phyloP scores from a whole-genome alignment of 2,888 invertebrate species.

The Phasia obesa region DNA sequence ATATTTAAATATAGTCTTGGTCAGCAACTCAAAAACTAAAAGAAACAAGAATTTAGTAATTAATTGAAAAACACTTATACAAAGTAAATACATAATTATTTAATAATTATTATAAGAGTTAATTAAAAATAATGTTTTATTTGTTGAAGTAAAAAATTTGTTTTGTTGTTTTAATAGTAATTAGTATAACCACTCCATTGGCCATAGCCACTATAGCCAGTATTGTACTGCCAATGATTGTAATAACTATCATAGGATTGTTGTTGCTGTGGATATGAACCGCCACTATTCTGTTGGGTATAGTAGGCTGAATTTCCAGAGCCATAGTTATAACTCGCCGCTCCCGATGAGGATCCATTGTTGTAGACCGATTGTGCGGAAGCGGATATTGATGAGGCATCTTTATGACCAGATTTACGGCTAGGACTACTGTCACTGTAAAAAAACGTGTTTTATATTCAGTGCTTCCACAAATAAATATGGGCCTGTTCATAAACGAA shows the following conservation, averaged over 20 bases:
- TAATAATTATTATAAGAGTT: conserved; percentile 60
- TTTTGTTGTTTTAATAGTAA: conserved; percentile 76
- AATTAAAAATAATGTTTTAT: conserved; percentile 25
- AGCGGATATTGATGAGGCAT: conserved; percentile 74
- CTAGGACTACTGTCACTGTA: conserved; percentile 80
- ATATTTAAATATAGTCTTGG: conserved; percentile 42
- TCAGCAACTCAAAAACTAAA: conserved; percentile 47
- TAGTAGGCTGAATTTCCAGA: conserved; percentile 78
- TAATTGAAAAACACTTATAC: conserved; percentile 29
- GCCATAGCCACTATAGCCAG: conserved; percentile 82
- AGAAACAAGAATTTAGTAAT: conserved; percentile 34
- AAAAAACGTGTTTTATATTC: conserved; percentile 9
- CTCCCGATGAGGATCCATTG: conserved; percentile 79
- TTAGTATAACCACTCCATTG: conserved; percentile 85
- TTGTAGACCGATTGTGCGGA: conserved; percentile 75
- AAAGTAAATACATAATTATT: conserved; percentile 59
- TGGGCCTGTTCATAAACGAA: too few species aligned
- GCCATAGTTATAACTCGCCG: conserved; percentile 78
- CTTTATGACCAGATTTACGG: conserved; percentile 80
- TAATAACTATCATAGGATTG: conserved; percentile 84
- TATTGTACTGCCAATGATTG: conserved; percentile 85
- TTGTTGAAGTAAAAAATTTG: conserved; percentile 37
- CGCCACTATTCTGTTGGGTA: conserved; percentile 75
- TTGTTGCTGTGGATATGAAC: conserved; percentile 78
- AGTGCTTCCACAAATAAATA: background rate